Evolutionary conservation across 2,888 invertebrate genomes (phyloP), one percentile per base, ranked within the genome.

Genomic region (Agapetus fuscipes): DNA sequence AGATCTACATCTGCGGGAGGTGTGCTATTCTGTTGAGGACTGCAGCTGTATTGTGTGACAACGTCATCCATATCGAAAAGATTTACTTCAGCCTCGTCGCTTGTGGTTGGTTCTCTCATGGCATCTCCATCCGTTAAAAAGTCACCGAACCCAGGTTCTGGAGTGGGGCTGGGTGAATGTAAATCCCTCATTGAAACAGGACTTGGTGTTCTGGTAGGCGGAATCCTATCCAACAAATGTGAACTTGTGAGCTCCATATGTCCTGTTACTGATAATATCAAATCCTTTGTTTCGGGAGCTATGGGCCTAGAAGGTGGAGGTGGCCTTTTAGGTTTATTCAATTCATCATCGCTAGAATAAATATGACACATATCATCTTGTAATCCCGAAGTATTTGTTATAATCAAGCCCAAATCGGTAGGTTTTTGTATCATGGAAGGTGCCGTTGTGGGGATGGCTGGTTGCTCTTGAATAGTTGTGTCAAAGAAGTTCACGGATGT

Each of bases 161-260:
- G 86, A 1, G 88, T 88, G 2, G 88, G 89, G 53, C 87, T 85
- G 1, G 89, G 87, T 1, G 88, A 86, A 56, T 87, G 86, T 7
- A 84, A 66, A 51, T 84, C 84, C 28, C 83, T 67, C 66, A 85
- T 83, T 7, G 87, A 80, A 1, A 88, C 83, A 0, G 90, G 90
- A 58, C 88, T 89, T 0, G 90, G 90, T 1, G 87, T 86, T 49
- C 89, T 75, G 1, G 88, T 89, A 3, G 81, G 85, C 35, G 88
- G 85, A 44, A 89, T 76, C 43, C 88, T 78, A 50, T 88, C 86
- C 39, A 90, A 61, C 36, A 91, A 64, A 55, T 87, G 83, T 3
- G 84, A 82, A 51, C 89, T 89, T 0, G 88, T 85, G 34, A 86
- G 85, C 54, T 91, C 88, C 79, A 90, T 78, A 39, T 86, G 87